A percentile compares a stretch with the other conserved stretches of the same genome.
These are phyloP conservation scores for Rhinopomastus cyanomelas DNA, from an alignment of 2,113 vertebrate genomes.

Conservation along the genomic window DNA sequence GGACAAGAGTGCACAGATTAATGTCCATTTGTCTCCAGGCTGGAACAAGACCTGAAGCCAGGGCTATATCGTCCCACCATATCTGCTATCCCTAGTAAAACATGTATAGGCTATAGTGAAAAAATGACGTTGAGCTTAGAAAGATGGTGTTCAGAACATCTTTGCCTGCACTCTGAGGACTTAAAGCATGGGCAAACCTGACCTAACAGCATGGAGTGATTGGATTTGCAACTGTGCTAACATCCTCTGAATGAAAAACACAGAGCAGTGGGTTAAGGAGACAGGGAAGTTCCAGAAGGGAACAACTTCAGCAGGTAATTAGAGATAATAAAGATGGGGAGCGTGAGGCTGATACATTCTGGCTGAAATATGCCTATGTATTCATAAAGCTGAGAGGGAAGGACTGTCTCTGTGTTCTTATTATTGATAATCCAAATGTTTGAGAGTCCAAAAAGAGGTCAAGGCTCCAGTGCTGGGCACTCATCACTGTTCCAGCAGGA, in stretches of 20 bases:
- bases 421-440: background rate
- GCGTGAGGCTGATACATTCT: background rate
- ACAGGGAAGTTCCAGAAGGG: background rate
- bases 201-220: background rate
- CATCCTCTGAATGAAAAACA: background rate
- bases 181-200: background rate
- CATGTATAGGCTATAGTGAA: background rate
- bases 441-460: background rate
- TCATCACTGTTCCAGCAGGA: background rate
- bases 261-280: background rate
- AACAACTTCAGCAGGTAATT: constrained; percentile 16
- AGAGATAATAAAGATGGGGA: constrained; percentile 16
- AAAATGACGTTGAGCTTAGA: background rate
- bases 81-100: background rate
- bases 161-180: background rate
- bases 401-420: background rate
- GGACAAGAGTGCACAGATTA: background rate
- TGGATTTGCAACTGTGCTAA: background rate
- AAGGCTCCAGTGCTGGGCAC: background rate
- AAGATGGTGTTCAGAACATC: background rate
- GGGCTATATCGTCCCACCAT: fast-evolving
- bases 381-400: background rate
- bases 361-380: background rate
- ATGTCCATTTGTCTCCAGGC: background rate
- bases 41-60: background rate